A percentile compares a stretch with the other conserved stretches of the same genome.
These are phyloP conservation scores for Erebia palarica DNA, from an alignment of 2,888 invertebrate species.

Conservation along the genomic window DNA sequence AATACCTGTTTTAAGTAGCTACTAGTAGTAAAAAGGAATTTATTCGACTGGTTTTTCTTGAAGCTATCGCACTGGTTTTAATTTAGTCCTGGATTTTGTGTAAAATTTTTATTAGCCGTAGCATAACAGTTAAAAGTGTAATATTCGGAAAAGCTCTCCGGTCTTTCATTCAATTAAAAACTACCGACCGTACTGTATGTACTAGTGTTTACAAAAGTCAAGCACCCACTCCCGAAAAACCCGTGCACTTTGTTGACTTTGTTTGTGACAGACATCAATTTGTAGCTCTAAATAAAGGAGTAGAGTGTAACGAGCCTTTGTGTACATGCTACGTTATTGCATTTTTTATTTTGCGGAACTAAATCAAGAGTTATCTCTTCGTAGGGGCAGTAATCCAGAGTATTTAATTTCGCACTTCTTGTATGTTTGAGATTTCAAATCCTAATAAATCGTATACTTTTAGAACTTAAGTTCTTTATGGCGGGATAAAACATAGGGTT, in stretches of 20 bases:
- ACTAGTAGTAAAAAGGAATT: not conserved
- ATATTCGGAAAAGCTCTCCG: not conserved
- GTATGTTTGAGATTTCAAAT: too few relatives aligned
- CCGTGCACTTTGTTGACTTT: constrained; percentile 30
- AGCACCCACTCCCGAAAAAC: constrained; percentile 22
- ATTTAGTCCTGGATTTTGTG: too few relatives aligned
- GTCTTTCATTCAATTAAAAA: constrained; percentile 25
- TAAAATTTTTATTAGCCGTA: too few relatives aligned
- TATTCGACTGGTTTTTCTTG: too few relatives aligned
- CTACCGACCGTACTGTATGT: not conserved
- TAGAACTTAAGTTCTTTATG: too few relatives aligned
- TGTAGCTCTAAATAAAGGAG: not conserved
- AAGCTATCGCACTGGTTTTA: too few relatives aligned
- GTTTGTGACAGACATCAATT: constrained; percentile 30
- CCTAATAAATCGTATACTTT: too few relatives aligned
- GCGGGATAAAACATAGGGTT: too few relatives aligned
- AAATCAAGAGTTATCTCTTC: not conserved
- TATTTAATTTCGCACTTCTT: too few relatives aligned
- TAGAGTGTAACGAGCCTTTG: not conserved
- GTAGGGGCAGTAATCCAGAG: too few relatives aligned
- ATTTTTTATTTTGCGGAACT: not conserved
- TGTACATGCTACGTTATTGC: not conserved
- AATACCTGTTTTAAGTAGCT: not conserved
- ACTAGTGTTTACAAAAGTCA: constrained; percentile 24
- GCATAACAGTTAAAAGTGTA: not conserved